These are phyloP conservation scores for Mesorhabditis belari DNA, from an alignment of 2,888 invertebrate species.

Conservation along the genomic window DNA sequence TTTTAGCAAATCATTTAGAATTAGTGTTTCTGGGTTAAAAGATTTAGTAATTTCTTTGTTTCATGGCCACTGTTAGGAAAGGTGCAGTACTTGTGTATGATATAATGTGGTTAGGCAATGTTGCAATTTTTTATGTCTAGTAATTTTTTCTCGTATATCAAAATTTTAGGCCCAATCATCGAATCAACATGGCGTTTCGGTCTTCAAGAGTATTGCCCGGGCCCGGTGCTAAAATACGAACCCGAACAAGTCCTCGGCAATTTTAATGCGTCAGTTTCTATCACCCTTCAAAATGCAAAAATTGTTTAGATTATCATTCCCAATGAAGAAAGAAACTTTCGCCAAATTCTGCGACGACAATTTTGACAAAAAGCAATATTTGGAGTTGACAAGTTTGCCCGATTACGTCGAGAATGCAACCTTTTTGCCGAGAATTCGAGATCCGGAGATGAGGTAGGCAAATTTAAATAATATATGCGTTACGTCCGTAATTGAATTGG, in stretches of 20 bases:
- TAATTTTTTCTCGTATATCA: no score
- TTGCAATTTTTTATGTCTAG: no score
- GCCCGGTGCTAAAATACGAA: slow-evolving; percentile 18
- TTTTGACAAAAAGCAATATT: slow-evolving; percentile 24
- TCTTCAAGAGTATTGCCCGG: slow-evolving; percentile 36
- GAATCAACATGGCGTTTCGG: slow-evolving; percentile 22
- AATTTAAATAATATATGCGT: background rate
- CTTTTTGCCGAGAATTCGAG: slow-evolving; percentile 15
- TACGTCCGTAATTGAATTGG: background rate
- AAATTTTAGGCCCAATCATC: slow-evolving; percentile 24
- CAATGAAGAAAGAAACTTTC: slow-evolving; percentile 21
- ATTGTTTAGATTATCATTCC: slow-evolving; percentile 25
- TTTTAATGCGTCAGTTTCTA: slow-evolving; percentile 8
- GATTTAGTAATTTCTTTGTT: no score
- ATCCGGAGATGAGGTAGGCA: slow-evolving; percentile 14
- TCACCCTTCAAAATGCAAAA: background rate
- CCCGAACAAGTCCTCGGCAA: slow-evolving; percentile 20
- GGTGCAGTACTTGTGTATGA: no score
- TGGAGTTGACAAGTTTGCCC: slow-evolving; percentile 16
- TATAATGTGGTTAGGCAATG: no score
- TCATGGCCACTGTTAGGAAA: no score
- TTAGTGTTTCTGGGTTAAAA: no score
- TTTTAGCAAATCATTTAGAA: no score
- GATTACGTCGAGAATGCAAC: slow-evolving; percentile 28
- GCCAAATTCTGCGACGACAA: slow-evolving; percentile 31